Base-by-base conservation (phyloP, 1,140 invertebrate genomes). In the Neotoxoptera formosana region DNA sequence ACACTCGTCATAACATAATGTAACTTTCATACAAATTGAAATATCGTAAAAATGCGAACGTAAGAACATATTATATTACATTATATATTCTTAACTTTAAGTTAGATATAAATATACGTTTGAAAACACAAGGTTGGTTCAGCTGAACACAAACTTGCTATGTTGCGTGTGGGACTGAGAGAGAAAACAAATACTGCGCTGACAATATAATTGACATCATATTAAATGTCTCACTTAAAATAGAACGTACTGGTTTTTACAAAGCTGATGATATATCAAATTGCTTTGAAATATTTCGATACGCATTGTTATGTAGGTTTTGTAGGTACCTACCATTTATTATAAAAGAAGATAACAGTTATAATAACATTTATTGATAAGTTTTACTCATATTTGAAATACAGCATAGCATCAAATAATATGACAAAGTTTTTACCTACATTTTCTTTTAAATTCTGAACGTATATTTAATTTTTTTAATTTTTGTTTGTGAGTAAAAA, bases 241-340 rank as follows among this genome's bases (percentile, higher is more conserved):
- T 87, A 87, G 45, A 87, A 87, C 14, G 14, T 47, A 11, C 84
- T 45, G 84, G 84, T 47, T 87, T 87, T 87, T 87, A 87, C 84
- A 47, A 45, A 4, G 41, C 0, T 84, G 21, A 30, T 47, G 1
- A n/a, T 30, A 45, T n/a, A 87, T 47, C 14, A 87, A 47, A n/a
- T 87, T 14, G 23, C 6, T 76, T n/a, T 76, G n/a, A 76, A 76
- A 76, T n/a, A 76, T n/a, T n/a, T 76, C n/a, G 56, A 67, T 67
- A 67, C 60, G n/a, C 60, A n/a, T n/a, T 76, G 14, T 76, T n/a
- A n/a, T 6, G 20, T 53, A 53, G 20, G 11, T 76, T 23, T 76
- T 76, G 14, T n/a, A n/a, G 60, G n/a, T 76, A 76, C 60, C 14
- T 76, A 76, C 60, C 14, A 76, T 76, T 76, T n/a, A 17, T 76